Evolutionary conservation across 2,888 invertebrate species (phyloP).

Genomic region (Julus scanicus): DNA sequence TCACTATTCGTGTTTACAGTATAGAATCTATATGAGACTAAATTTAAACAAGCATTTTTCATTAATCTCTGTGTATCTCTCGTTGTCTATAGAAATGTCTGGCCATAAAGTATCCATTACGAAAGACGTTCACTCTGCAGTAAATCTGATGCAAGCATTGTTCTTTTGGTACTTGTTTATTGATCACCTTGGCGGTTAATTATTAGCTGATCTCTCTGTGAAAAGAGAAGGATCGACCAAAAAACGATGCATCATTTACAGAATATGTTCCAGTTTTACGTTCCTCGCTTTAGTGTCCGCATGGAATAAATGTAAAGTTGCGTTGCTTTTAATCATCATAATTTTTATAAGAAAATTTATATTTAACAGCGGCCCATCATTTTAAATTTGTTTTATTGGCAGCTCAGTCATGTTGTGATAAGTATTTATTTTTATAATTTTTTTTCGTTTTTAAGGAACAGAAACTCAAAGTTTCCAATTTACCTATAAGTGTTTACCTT

Average conservation of each 20-base stretch:
- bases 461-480: background rate
- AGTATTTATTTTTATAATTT: conserved; percentile 25
- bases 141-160: conserved; percentile 49
- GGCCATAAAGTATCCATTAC: background rate
- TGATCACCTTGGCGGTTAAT: background rate
- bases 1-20: background rate
- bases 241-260: conserved; percentile 17
- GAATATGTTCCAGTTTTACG: conserved; percentile 8
- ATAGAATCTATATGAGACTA: background rate
- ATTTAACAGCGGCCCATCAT: conserved; percentile 25
- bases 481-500: background rate
- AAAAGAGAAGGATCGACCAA: conserved; percentile 20
- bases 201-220: background rate
- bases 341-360: conserved; percentile 6
- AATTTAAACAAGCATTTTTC: background rate
- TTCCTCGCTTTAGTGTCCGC: background rate
- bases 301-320: conserved; percentile 45
- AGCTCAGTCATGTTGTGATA: conserved; percentile 33
- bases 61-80: conserved; percentile 25
- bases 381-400: conserved; percentile 16
- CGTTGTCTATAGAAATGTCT: conserved; percentile 46
- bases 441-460: conserved; percentile 15
- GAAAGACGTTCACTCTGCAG: conserved; percentile 16
- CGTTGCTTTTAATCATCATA: conserved; percentile 43
- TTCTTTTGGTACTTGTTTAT: conserved; percentile 6